Base-by-base conservation (phyloP, 2,888 invertebrate genomes). In the Synanthedon myopaeformis region DNA sequence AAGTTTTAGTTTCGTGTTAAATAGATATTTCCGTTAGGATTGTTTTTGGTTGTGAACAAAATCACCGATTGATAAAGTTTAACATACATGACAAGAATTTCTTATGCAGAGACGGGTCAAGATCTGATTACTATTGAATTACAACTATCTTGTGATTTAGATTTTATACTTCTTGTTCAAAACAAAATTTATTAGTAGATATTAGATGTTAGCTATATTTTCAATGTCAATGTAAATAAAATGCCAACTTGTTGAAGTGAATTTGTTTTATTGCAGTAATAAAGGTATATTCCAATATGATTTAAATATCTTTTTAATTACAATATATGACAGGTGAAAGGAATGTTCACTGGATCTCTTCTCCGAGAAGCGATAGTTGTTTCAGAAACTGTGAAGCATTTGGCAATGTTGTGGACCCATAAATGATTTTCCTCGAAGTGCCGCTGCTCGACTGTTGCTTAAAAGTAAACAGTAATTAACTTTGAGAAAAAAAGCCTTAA, bases 341-440 rank as follows among this genome's bases (percentile, higher is more conserved):
- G 82, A 84, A 82, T 81, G 82, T 78, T 80, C 72, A 84, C 62
- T 90, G 89, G 59, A 93, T 89, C 76, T 94, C 94, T 70, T 92
- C 91, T 50, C 94, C 94, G 58, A 94, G 79, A 35, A 93, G 88
- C n/a, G 94, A 92, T 41, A 96, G 88, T 82, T 99, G 98, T 79
- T 95, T 95, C 57, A 99, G 89, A 83, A 99, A 98, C 74, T 98
- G 97, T 63, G 93, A 92, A 5, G 98, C 97, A 86, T 96, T 99
- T 61, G 94, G 94, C 58, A 99, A 89, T 49, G 98, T 96, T 35
- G 98, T 96, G 57, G 97, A 94, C 45, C 99, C 99, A 76, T 99
- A 99, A 54, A 96, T 94, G 57, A 99, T 94, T 72, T 94, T 92
- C 76, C 94, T 94, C 11, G 90, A 81, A 55, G 89, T 89, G 50